Percentiles rank a stretch among this genome's conserved stretches.
Evolutionary conservation across 2,888 invertebrate species (phyloP).

Genomic region (Lasioglossum pauxillum): DNA sequence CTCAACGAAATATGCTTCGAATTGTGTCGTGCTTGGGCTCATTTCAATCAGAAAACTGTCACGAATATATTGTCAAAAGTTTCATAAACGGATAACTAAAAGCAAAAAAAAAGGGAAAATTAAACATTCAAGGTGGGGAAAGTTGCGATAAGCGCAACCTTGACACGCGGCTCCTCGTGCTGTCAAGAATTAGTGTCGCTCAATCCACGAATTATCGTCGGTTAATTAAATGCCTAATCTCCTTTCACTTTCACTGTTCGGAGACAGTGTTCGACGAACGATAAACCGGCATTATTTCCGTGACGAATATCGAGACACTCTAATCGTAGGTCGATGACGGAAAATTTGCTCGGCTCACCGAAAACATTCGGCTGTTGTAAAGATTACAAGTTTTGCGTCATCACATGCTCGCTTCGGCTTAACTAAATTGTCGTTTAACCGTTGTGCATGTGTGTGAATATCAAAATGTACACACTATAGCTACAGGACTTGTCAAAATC

Average conservation of each 20-base stretch:
- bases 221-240: conserved; percentile 55
- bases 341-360: conserved; percentile 11
- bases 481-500: not conserved
- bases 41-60: too few relatives aligned
- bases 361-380: conserved; percentile 4
- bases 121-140: not conserved
- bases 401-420: not conserved
- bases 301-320: not conserved
- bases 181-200: conserved; percentile 10
- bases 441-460: not conserved
- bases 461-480: not conserved
- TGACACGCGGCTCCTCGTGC: conserved; percentile 49
- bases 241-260: conserved; percentile 1
- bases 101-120: not conserved
- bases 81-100: not conserved
- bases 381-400: conserved; percentile 6
- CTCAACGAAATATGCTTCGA: not conserved
- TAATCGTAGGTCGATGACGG: conserved; percentile 8
- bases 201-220: conserved; percentile 54
- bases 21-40: not conserved
- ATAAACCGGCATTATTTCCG: conserved; percentile 23
- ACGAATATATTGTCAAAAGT: not conserved
- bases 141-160: conserved; percentile 50
- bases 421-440: not conserved
- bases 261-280: conserved; percentile 26